phyloP scores from a whole-genome alignment of 2,113 vertebrate species.

The Zosterops borbonicus region DNA sequence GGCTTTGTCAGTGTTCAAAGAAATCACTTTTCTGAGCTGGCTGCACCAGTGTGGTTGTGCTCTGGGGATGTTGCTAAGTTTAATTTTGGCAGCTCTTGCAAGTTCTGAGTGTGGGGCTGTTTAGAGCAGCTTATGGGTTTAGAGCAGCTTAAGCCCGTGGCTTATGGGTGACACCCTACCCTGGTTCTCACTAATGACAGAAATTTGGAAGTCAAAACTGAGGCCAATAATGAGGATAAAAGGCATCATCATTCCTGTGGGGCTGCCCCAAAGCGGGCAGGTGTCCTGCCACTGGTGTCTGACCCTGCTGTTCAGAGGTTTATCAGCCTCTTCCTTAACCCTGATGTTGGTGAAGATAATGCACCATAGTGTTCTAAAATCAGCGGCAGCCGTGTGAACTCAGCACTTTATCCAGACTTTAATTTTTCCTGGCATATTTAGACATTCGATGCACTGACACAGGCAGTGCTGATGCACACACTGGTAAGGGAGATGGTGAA shows the following conservation, averaged over 20 bases:
- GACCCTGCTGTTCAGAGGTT: background rate
- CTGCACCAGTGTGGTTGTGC: fast-evolving
- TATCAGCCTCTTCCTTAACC: fast-evolving
- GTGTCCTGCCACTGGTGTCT: background rate
- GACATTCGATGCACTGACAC: background rate
- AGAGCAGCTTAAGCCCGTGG: background rate
- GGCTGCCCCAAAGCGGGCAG: background rate
- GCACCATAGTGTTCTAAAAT: background rate
- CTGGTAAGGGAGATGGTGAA: background rate
- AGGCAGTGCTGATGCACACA: background rate
- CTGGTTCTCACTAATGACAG: background rate
- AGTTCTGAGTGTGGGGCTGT: background rate
- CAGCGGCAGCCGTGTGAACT: background rate
- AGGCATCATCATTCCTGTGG: fast-evolving
- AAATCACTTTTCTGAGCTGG: background rate
- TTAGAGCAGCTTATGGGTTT: constrained; percentile 21
- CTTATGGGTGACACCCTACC: background rate
- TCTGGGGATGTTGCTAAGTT: background rate
- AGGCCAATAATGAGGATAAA: background rate
- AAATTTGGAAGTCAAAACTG: background rate
- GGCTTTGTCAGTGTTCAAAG: background rate
- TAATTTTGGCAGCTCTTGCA: background rate
- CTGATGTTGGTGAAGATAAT: background rate
- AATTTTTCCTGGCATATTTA: background rate
- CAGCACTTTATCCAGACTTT: background rate